Base-by-base conservation (phyloP, 2,888 invertebrate genomes). In the Autographa pulchrina region DNA sequence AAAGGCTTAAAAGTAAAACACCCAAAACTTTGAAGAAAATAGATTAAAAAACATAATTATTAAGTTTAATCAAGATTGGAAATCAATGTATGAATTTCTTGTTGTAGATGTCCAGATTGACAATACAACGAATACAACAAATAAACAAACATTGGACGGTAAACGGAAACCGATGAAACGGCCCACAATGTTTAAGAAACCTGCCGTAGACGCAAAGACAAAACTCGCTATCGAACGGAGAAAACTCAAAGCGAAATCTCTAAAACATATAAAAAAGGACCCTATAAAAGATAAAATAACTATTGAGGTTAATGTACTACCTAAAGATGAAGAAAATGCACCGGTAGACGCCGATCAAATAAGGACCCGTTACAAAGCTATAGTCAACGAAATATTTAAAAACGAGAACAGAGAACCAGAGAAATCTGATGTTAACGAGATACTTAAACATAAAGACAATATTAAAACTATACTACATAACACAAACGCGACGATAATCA, bases 401-500 rank as follows among this genome's bases (percentile, higher is more conserved):
- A 72, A 77, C 62, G 73, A 72, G 11, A 61, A 2, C 1, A 70
- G 58, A 11, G 75, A 80, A 5, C 20, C 67, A 3, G 80, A 78
- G 0, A 82, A 75, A 58, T 35, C 35, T 2, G 75, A 81, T 18
- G 14, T 67, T 1, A 65, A 74, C 0, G 76, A 84, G 62, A 80
- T 88, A 54, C 72, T 68, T 2, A 87, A 87, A 68, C 88, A 88
- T 35, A 87, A 72, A 71, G 77, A 85, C 2, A 87, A 87, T 43
- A 71, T 87, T 13, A 76, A 20, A 16, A 68, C 68, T 7, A 77
- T 87, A 65, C 52, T 87, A 32, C 65, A 78, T 48, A 59, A 71
- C 60, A 87, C 90, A 0, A 90, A 89, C 69, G 90, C 90, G 0
- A 89, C 89, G 0, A 75, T 88, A 1, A 75, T 90, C 13, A 85